Conservation (phyloP, 2,113 vertebrate species). For the Plotosus lineatus region DNA sequence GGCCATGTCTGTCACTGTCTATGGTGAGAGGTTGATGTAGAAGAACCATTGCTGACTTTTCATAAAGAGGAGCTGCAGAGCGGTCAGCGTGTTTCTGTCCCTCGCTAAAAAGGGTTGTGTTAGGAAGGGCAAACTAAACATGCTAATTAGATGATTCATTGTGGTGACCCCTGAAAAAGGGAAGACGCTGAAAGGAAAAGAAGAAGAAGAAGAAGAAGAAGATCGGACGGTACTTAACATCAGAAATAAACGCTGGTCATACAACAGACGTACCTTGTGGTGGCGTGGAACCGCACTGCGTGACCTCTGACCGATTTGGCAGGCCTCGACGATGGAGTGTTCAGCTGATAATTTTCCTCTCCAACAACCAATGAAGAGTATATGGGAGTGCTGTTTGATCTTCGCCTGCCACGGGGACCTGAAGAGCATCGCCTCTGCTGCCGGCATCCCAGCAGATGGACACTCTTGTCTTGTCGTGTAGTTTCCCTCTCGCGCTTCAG, state of each 20-base stretch:
- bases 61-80: too few relatives aligned
- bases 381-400: constrained; percentile 63
- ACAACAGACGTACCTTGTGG: constrained; percentile 52
- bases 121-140: too few relatives aligned
- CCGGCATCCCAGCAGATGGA: constrained; percentile 55
- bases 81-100: too few relatives aligned
- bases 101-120: too few relatives aligned
- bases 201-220: too few relatives aligned
- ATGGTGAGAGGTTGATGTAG: too few relatives aligned
- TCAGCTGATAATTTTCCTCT: constrained; percentile 70
- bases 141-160: too few relatives aligned
- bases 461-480: constrained; percentile 49
- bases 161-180: too few relatives aligned
- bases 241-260: background rate
- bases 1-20: too few relatives aligned
- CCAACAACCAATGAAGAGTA: constrained; percentile 69
- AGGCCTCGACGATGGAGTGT: constrained; percentile 64
- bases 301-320: constrained; percentile 54
- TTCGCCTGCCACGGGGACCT: constrained; percentile 62
- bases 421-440: constrained; percentile 57
- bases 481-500: constrained; percentile 48
- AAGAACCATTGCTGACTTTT: too few relatives aligned
- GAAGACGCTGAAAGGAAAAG: too few relatives aligned
- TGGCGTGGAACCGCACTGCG: constrained; percentile 62
- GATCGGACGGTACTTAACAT: too few relatives aligned